Conservation (phyloP, 1,140 invertebrate species). For the Lepidurus couesii region DNA sequence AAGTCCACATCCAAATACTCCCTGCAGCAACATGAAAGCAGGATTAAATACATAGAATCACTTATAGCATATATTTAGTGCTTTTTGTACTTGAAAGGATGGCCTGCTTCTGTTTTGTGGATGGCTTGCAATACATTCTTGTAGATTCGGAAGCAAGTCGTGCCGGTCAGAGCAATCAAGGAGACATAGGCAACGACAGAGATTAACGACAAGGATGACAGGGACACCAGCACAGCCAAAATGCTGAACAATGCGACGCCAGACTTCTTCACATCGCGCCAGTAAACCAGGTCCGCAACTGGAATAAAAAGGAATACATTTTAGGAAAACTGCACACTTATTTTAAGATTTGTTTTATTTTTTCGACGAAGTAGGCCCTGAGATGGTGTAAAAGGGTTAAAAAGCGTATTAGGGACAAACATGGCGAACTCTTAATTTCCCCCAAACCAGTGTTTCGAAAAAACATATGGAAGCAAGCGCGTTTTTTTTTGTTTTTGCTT, state of each 20-base stretch:
- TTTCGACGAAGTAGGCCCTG: not conserved
- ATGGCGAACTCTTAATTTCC: not conserved
- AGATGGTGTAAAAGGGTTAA: not conserved
- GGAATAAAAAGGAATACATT: conserved; percentile 47
- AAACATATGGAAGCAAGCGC: not conserved
- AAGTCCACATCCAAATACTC: conserved; percentile 81
- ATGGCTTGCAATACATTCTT: conserved; percentile 91
- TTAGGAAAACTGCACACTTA: not conserved
- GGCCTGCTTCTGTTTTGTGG: conserved; percentile 92
- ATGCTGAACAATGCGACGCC: conserved; percentile 83
- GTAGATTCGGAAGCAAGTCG: conserved; percentile 89
- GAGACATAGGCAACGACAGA: conserved; percentile 88
- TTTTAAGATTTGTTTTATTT: not conserved
- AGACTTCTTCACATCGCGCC: conserved; percentile 89
- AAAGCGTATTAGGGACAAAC: not conserved
- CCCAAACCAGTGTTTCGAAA: not conserved
- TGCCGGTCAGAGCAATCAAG: conserved; percentile 70
- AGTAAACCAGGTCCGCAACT: conserved; percentile 95
- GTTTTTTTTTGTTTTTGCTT: too few relatives aligned
- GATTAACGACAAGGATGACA: conserved; percentile 91
- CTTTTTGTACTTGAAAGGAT: conserved; percentile 90
- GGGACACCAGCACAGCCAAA: conserved; percentile 77
- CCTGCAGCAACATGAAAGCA: conserved; percentile 48
- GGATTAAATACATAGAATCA: not conserved
- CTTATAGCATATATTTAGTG: not conserved